Evolutionary conservation across 2,888 invertebrate genomes (phyloP).

Genomic region (Tanytarsus gracilentus): DNA sequence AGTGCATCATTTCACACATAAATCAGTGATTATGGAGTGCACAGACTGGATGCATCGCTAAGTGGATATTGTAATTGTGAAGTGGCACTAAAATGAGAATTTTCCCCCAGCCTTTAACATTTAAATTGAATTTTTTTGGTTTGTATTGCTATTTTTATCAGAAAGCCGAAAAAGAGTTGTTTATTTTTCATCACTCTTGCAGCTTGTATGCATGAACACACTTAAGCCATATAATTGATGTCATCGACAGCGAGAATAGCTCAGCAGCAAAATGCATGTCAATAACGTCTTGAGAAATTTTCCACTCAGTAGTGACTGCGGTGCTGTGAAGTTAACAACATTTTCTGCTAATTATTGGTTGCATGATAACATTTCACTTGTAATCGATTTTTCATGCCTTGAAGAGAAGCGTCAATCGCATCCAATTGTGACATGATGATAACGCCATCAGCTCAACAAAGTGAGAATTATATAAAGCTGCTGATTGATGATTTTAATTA

Average conservation of each 20-base stretch:
- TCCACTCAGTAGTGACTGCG: background rate
- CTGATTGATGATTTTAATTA: constrained; percentile 1
- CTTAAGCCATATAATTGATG: background rate
- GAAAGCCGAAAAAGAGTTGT: background rate
- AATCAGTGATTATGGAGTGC: background rate
- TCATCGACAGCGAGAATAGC: background rate
- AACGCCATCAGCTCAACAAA: too few species aligned
- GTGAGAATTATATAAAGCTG: background rate
- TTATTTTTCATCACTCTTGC: background rate
- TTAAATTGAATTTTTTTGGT: too few species aligned
- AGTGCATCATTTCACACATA: constrained; percentile 3
- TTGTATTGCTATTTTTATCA: too few species aligned
- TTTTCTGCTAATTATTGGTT: background rate
- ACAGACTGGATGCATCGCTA: background rate
- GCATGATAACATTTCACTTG: background rate
- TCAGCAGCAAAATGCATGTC: background rate
- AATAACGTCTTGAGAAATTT: background rate
- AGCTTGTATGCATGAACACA: background rate
- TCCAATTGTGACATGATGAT: constrained; percentile 3
- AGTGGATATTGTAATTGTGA: too few species aligned
- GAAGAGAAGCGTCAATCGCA: background rate
- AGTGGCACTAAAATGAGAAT: too few species aligned
- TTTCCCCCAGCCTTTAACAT: too few species aligned
- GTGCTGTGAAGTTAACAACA: constrained; percentile 3
- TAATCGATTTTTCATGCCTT: constrained; percentile 2